A percentile compares a stretch with the other conserved stretches of the same genome.
These are phyloP conservation scores for Desmophyllum pertusum DNA, from an alignment of 92 coral and sea anemone species.

Conservation along the genomic window DNA sequence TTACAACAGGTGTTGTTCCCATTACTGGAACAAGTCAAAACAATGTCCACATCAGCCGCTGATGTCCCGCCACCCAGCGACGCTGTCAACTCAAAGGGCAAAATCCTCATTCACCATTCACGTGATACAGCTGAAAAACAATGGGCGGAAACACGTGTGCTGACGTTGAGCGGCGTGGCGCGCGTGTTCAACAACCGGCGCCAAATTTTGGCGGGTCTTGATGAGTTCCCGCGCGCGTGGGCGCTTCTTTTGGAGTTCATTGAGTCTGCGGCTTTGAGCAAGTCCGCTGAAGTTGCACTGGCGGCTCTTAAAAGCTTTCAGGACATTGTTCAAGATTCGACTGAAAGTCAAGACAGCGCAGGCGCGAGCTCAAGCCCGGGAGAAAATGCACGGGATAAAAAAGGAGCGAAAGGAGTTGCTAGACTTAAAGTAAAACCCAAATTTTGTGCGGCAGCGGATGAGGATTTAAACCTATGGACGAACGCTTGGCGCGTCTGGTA, in stretches of 20 bases:
- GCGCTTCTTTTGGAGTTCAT: conserved; percentile 94
- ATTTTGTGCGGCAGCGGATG: conserved; percentile 88
- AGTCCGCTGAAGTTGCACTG: conserved; percentile 93
- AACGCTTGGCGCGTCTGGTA: conserved; percentile 99
- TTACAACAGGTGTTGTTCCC: conserved; percentile 86
- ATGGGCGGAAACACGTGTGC: conserved; percentile 99
- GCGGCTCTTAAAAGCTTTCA: conserved; percentile 98
- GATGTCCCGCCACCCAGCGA: conserved; percentile 98
- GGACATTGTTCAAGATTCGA: conserved; percentile 96
- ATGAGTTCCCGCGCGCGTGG: conserved; percentile 99
- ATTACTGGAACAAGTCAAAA: conserved; percentile 93
- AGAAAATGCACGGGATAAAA: conserved; percentile 53
- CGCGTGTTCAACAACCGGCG: conserved; percentile 99
- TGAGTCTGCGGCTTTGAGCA: conserved; percentile 96
- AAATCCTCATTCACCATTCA: conserved; percentile 98
- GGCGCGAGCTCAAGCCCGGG: conserved; percentile 54
- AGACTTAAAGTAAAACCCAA: conserved; percentile 91
- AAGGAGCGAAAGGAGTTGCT: conserved; percentile 62
- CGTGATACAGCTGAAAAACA: conserved; percentile 99
- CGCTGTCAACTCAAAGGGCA: conserved; percentile 77
- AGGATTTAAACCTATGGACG: conserved; percentile 94
- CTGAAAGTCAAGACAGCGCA: conserved; percentile 58
- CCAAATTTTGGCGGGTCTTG: conserved; percentile 93
- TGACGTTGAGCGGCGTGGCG: conserved; percentile 94
- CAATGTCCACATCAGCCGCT: conserved; percentile 98